Base-by-base conservation (phyloP, 2,888 invertebrate genomes). In the Drosophila flavopinicola region DNA sequence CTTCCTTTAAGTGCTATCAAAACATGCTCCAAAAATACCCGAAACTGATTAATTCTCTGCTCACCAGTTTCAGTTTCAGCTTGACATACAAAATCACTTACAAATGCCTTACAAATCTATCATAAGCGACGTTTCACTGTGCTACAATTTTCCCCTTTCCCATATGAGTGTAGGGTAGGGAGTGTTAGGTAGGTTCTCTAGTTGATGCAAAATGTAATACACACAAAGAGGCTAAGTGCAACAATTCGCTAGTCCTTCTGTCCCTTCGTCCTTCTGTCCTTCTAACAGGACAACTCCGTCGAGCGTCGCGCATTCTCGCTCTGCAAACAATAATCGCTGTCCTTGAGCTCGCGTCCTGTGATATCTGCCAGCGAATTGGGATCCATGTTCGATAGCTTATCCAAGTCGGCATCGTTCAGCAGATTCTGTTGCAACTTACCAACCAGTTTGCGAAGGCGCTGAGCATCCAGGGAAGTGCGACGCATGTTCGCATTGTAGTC, bases 321-420 rank as follows among this genome's bases (percentile, higher is more conserved):
- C 95, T 89, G 96, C 95, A 84, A 94, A 93, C 84, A 96, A 91
- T 91, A 93, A 92, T 85, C 87, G 44, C 33, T 72, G 15, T 94
- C 94, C 90, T 94, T 94, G 3, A 76, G 49, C 74, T 80, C 80
- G 0, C 80, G 82, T 66, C 93, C 94, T 32, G 95, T 94, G 85
- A 96, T 95, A 88, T 96, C 96, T 39, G 94, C 94, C 78, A 96
- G 92, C 70, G 95, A 96, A 70, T 96, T 96, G 7, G 96, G 96
- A 91, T 96, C 96, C 96, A 96, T 96, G 88, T 96, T 96, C 59
- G 96, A 95, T 47, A 96, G 92, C 27, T 96, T 92, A 90, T 97
- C 96, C 88, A 96, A 91, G 88, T 96, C 96, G 75, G 94, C 94
- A 52, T 96, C 96, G 88, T 96, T 96, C 77, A 96, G 94, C 25